Percentiles rank a stretch among this genome's conserved stretches.
Evolutionary conservation across 2,888 invertebrate genomes (phyloP).

Genomic region (Pachydiplax longipennis): DNA sequence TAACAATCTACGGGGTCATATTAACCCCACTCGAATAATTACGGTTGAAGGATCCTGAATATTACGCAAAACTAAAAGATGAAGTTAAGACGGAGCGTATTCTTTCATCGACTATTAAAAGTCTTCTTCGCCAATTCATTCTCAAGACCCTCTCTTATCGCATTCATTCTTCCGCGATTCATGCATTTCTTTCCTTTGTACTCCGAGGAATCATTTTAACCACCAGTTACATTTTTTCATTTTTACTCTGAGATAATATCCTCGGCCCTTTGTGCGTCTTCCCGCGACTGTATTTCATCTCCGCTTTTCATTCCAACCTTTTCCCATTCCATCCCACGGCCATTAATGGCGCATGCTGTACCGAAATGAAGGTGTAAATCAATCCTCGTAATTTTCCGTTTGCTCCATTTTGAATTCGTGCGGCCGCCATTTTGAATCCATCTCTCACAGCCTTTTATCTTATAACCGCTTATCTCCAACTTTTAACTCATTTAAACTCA

Average conservation of each 20-base stretch:
- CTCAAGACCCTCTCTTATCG: background rate
- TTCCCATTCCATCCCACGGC: background rate
- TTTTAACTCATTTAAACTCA: background rate
- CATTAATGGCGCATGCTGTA: slow-evolving; percentile 5
- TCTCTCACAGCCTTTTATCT: background rate
- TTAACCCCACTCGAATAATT: too few relatives aligned
- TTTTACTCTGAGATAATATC: background rate
- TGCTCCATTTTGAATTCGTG: too few relatives aligned
- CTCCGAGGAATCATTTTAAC: background rate
- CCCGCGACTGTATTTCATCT: background rate
- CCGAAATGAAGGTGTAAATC: slow-evolving; percentile 38
- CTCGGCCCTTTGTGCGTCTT: background rate
- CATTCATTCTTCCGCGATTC: background rate
- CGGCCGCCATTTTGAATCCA: background rate
- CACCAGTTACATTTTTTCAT: background rate
- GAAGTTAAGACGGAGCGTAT: background rate
- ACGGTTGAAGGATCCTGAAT: too few relatives aligned
- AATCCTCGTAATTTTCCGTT: slow-evolving; percentile 27
- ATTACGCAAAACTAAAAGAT: too few relatives aligned
- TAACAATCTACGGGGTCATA: background rate
- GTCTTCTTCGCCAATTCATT: background rate
- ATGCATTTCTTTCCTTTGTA: background rate
- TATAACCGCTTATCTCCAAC: background rate
- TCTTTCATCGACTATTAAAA: background rate
- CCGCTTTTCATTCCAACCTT: background rate